Conservation (phyloP, 2,888 invertebrate species). For the Dicycla oo region DNA sequence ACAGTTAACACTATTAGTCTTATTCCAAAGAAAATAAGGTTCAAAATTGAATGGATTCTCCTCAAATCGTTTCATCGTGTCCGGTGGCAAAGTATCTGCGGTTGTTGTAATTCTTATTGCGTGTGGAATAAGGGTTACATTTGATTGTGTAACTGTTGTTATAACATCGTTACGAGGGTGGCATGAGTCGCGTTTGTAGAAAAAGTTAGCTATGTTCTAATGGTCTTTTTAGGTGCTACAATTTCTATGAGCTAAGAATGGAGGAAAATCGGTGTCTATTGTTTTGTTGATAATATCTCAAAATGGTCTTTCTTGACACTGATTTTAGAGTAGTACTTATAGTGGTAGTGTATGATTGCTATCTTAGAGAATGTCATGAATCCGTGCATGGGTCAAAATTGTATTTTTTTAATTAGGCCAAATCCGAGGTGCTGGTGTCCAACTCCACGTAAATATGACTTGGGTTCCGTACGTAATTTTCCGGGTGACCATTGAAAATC, state of each 20-base stretch:
- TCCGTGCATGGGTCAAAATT: too few species aligned
- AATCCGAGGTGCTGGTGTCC: too few species aligned
- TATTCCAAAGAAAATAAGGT: slow-evolving; percentile 35
- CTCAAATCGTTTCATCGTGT: slow-evolving; percentile 35
- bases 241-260: slow-evolving; percentile 47
- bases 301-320: not conserved
- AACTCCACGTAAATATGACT: too few species aligned
- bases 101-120: slow-evolving; percentile 60
- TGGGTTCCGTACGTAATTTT: too few species aligned
- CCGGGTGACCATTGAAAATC: too few species aligned
- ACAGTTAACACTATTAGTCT: slow-evolving; percentile 15
- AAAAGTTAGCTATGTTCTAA: slow-evolving; percentile 51
- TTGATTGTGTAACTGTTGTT: slow-evolving; percentile 47
- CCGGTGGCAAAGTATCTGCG: slow-evolving; percentile 46
- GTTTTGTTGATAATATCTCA: not conserved
- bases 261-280: slow-evolving; percentile 2
- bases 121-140: slow-evolving; percentile 59
- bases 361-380: not conserved
- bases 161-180: slow-evolving; percentile 28
- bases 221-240: slow-evolving; percentile 55
- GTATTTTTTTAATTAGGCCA: too few species aligned
- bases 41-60: slow-evolving; percentile 37
- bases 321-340: not conserved
- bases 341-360: not conserved
- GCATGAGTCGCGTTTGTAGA: slow-evolving; percentile 27